Percentiles rank a stretch among this genome's conserved stretches.
Conservation (phyloP, 2,888 invertebrate species). For the Rhodophaea formosa region DNA sequence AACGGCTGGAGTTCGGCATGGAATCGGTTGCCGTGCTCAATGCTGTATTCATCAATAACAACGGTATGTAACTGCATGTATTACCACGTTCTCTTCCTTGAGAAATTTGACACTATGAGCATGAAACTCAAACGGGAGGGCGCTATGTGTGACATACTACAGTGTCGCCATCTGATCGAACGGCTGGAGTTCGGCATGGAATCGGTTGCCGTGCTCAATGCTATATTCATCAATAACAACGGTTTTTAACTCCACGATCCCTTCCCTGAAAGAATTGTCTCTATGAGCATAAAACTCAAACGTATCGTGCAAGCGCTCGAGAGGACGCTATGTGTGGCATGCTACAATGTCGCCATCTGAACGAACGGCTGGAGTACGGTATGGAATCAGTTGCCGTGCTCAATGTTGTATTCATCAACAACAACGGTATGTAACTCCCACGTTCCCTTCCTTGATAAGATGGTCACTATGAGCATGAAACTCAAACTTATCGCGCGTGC, state of each 20-base stretch:
- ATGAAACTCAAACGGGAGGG: slow-evolving; percentile 83
- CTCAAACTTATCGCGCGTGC: too few relatives aligned
- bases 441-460: too few relatives aligned
- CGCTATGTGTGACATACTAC: slow-evolving; percentile 94
- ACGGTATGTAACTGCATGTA: slow-evolving; percentile 46
- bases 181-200: slow-evolving; percentile 97
- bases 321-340: slow-evolving; percentile 92
- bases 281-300: too few relatives aligned
- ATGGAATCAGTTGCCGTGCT: slow-evolving; percentile 94
- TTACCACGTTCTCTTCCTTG: too few relatives aligned
- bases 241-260: too few relatives aligned
- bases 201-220: slow-evolving; percentile 89
- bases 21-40: slow-evolving; percentile 91
- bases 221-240: slow-evolving; percentile 90
- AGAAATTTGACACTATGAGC: too few relatives aligned
- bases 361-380: slow-evolving; percentile 96
- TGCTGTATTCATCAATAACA: slow-evolving; percentile 91
- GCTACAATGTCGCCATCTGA: slow-evolving; percentile 96
- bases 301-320: slow-evolving; percentile 86
- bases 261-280: too few relatives aligned
- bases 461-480: too few relatives aligned
- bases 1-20: slow-evolving; percentile 96
- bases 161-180: slow-evolving; percentile 97
- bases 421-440: slow-evolving; percentile 75
- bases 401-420: slow-evolving; percentile 91